These are phyloP conservation scores for Minunthozetes semirufus DNA, from an alignment of 2,888 invertebrate genomes.

Conservation along the genomic window DNA sequence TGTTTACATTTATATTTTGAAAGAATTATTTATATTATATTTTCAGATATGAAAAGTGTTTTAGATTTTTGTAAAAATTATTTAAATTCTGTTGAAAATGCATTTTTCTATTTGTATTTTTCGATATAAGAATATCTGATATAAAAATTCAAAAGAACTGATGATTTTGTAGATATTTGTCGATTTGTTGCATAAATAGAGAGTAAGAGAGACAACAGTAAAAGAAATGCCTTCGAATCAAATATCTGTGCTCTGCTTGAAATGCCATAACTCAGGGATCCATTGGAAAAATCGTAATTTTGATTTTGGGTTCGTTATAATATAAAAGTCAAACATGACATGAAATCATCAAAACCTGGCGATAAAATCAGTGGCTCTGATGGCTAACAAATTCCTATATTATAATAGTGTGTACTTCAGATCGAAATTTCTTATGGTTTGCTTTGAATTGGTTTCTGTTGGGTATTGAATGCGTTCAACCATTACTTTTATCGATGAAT, in stretches of 20 bases:
- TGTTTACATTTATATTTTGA: too few relatives aligned
- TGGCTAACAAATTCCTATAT: neutral
- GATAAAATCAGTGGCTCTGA: neutral
- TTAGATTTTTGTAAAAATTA: too few relatives aligned
- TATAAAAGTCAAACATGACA: neutral
- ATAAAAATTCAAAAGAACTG: neutral
- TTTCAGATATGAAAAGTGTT: too few relatives aligned
- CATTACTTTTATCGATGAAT: neutral
- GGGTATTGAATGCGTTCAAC: constrained; percentile 3
- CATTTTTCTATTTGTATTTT: too few relatives aligned
- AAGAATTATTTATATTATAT: too few relatives aligned
- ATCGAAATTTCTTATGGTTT: neutral
- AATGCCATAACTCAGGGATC: neutral
- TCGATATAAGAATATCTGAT: too few relatives aligned
- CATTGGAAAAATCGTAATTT: too few relatives aligned
- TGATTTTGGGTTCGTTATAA: too few relatives aligned
- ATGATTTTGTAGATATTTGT: neutral
- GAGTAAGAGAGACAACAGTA: neutral
- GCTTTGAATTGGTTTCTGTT: neutral
- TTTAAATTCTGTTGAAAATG: too few relatives aligned
- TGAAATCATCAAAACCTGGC: neutral
- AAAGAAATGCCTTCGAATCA: neutral
- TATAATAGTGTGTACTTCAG: neutral
- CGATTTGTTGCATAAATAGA: constrained; percentile 4
- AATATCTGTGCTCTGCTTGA: neutral